Base-by-base conservation (phyloP, 2,797 vertebrate species). In the Eurystomus glaucurus region DNA sequence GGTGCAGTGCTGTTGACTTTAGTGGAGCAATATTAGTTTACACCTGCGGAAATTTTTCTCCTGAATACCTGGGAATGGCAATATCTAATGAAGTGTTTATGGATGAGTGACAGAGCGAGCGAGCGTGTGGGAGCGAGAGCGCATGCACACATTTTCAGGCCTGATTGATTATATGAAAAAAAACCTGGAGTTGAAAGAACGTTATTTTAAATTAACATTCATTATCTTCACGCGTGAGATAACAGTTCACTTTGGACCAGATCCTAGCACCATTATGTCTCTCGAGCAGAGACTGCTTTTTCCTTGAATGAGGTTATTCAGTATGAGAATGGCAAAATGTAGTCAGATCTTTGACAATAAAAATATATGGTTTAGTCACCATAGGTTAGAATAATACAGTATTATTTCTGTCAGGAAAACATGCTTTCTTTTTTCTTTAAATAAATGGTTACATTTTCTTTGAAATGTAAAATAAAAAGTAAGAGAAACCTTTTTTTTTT, bases 171-270 rank as follows among this genome's bases (percentile, higher is more conserved):
- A 41, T 82, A 77, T 70, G 46, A 82, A 78, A 85, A 96, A 92
- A 87, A 1, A 7, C 7, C 20, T 35, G 61, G 72, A 90, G 85
- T 93, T 95, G 93, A 91, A 95, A 93, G 97, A 95, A 90, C 80
- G 90, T 97, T 96, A 90, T 96, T 97, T 96, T 92, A 97, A 96
- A 96, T 96, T 95, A 94, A 95, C 85, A 66, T 95, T 95, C 93
- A 91, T 95, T 96, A 96, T 97, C 90, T 94, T 97, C 90, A 96
- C 1, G 23, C 33, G 33, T 96, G 94, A 97, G 93, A 85, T 96
- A 92, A 79, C 93, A 74, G 94, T 94, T 97, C 94, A 80, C 77
- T 97, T 93, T 94, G 97, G 93, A 94, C 92, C 92, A 82, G 52
- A 82, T 96, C 92, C 88, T 95, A 89, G 69, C 74, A 87, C 74